Conservation (phyloP, 1,140 invertebrate species). For the Drosophila biarmipes region DNA sequence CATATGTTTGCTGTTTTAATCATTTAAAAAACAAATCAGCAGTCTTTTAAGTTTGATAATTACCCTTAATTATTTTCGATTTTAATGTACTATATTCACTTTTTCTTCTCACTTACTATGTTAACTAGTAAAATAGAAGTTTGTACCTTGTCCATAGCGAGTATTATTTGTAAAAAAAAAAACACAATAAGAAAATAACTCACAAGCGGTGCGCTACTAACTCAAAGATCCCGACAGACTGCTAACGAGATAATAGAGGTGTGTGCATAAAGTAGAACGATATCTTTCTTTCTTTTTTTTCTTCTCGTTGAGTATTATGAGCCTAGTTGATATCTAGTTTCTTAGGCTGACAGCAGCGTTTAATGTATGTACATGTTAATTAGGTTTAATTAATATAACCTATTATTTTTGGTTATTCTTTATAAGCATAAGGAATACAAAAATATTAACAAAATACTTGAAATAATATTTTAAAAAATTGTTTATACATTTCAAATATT, state of each 20-base stretch:
- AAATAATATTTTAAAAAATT: no score
- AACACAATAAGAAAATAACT: not conserved
- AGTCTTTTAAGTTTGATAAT: no score
- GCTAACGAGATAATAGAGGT: conserved; percentile 4
- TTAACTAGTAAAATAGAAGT: no score
- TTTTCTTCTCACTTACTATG: no score
- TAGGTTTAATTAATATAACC: not conserved
- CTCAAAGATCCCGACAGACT: conserved; percentile 2
- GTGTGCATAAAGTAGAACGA: not conserved
- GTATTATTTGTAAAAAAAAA: not conserved
- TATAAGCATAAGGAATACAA: not conserved
- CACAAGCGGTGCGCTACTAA: not conserved
- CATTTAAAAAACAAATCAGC: no score
- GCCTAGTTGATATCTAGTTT: not conserved
- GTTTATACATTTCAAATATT: no score
- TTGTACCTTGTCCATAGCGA: not conserved
- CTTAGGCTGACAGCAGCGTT: not conserved
- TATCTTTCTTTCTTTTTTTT: not conserved
- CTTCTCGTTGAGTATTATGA: not conserved
- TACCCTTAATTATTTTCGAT: no score
- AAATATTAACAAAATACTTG: no score
- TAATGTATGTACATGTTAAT: not conserved
- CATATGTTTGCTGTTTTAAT: no score
- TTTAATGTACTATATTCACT: no score
- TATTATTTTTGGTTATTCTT: not conserved